These are phyloP conservation scores for Dromius quadrimaculatus DNA, from an alignment of 2,888 invertebrate genomes.

Conservation along the genomic window DNA sequence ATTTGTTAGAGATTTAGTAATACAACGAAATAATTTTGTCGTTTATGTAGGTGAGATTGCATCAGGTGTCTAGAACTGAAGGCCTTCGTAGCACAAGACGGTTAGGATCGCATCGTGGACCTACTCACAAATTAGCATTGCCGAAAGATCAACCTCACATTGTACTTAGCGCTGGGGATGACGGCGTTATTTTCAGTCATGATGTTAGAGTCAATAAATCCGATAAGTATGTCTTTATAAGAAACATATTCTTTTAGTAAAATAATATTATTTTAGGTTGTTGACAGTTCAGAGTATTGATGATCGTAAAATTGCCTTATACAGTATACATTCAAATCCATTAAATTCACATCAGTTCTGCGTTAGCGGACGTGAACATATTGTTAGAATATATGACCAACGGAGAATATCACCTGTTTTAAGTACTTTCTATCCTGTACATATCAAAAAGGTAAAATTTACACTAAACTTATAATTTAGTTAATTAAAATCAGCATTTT, in stretches of 20 bases:
- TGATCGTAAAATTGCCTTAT: conserved; percentile 79
- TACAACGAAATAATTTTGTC: too few relatives aligned
- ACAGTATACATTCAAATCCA: conserved; percentile 90
- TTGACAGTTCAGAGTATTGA: conserved; percentile 71
- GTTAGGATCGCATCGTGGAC: conserved; percentile 77
- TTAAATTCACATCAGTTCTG: conserved; percentile 81
- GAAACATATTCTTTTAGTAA: neutral
- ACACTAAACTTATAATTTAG: neutral
- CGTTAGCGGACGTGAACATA: conserved; percentile 85
- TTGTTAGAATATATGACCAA: conserved; percentile 82
- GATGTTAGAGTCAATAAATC: conserved; percentile 83
- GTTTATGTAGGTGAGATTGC: conserved; percentile 70
- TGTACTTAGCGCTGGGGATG: conserved; percentile 89
- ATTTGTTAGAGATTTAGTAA: neutral
- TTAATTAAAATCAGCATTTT: conserved; percentile 1
- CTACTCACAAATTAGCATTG: conserved; percentile 89
- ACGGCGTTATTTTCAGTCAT: conserved; percentile 83
- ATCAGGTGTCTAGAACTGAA: conserved; percentile 72
- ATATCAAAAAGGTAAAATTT: conserved; percentile 38
- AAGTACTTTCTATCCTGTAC: conserved; percentile 41
- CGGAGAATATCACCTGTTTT: conserved; percentile 66
- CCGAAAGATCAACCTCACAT: conserved; percentile 81
- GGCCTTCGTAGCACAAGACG: conserved; percentile 68
- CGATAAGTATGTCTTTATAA: conserved; percentile 68
- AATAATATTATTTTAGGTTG: conserved; percentile 64